These are phyloP conservation scores for Epinephelus fuscoguttatus DNA, from an alignment of 2,113 vertebrate genomes.

Conservation along the genomic window DNA sequence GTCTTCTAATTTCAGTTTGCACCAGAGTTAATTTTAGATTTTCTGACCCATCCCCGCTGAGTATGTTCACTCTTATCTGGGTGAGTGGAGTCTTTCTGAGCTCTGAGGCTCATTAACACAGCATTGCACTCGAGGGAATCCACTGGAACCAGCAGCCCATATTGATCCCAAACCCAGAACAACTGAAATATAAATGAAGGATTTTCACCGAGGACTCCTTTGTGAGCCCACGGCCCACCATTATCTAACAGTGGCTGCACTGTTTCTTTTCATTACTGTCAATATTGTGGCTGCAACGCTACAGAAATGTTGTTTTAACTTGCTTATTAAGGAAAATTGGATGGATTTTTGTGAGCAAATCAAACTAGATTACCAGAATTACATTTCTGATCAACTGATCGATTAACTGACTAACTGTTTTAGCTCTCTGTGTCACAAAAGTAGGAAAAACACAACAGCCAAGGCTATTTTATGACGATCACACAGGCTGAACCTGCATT, in stretches of 20 bases:
- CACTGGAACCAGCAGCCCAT: conserved; percentile 56
- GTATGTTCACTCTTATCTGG: conserved; percentile 11
- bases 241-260: conserved; percentile 18
- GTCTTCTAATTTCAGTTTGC: not conserved
- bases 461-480: not conserved
- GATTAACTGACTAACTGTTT: not conserved
- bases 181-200: conserved; percentile 73
- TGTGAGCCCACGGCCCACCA: conserved; percentile 9
- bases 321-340: not conserved
- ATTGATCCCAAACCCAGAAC: conserved; percentile 64
- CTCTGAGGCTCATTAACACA: conserved; percentile 67
- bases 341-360: not conserved
- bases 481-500: not conserved
- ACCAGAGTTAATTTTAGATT: conserved; percentile 26
- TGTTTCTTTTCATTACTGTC: conserved; percentile 38
- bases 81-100: conserved; percentile 19
- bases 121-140: conserved; percentile 53
- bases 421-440: not conserved
- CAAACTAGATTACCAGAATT: not conserved
- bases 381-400: not conserved
- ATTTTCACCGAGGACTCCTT: conserved; percentile 43
- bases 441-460: not conserved
- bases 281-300: not conserved
- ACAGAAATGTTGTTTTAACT: not conserved
- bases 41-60: conserved; percentile 13